Conservation (phyloP, 2,797 vertebrate species). For the Helarctos malayanus region DNA sequence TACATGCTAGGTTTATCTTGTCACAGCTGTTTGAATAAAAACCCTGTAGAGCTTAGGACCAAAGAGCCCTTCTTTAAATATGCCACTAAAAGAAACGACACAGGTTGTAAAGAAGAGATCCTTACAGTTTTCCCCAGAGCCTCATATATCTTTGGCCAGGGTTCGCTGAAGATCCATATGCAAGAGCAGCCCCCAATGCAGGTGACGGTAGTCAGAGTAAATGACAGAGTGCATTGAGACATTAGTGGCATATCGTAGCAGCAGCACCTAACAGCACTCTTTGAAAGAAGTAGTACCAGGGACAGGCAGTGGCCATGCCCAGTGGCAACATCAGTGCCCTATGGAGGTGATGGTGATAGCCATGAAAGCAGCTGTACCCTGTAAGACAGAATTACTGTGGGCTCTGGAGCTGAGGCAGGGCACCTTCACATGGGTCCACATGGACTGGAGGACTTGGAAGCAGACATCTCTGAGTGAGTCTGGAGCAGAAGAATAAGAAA, state of each 20-base stretch:
- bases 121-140: not conserved
- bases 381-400: not conserved
- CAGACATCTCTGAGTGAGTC: not conserved
- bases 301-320: not conserved
- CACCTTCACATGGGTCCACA: not conserved
- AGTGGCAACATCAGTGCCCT: not conserved
- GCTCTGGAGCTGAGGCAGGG: not conserved
- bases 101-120: not conserved
- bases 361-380: too few relatives aligned
- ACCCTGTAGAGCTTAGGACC: not conserved
- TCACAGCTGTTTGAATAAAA: constrained; percentile 32
- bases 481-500: not conserved
- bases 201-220: not conserved
- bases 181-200: not conserved
- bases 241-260: not conserved
- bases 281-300: too few relatives aligned
- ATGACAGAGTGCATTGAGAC: not conserved
- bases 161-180: not conserved
- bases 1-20: not conserved
- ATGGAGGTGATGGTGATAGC: not conserved
- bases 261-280: not conserved
- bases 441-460: not conserved
- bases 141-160: not conserved
- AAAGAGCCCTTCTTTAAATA: not conserved
- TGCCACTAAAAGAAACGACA: not conserved